Percentiles rank a stretch among this genome's conserved stretches.
Evolutionary conservation across 2,888 invertebrate species (phyloP).

Genomic region (Ceratothoa steindachneri): DNA sequence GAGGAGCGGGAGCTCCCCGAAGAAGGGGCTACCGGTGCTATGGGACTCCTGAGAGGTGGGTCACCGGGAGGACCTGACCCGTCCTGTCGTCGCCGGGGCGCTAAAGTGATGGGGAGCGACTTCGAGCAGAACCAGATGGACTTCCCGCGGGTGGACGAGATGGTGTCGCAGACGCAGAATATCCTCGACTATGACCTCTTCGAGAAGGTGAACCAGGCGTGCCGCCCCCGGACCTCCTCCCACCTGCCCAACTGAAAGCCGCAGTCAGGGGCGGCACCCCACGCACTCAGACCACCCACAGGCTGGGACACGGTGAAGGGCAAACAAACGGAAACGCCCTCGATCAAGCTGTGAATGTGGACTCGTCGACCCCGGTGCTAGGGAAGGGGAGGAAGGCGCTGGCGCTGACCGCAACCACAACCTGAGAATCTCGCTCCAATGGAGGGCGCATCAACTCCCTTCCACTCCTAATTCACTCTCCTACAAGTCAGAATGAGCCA

Average conservation of each 20-base stretch:
- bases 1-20: background rate
- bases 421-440: too few relatives aligned
- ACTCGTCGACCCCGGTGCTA: too few relatives aligned
- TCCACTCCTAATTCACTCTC: too few relatives aligned
- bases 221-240: conserved; percentile 9
- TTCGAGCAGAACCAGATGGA: background rate
- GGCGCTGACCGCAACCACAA: too few relatives aligned
- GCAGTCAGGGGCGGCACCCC: too few relatives aligned
- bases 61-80: background rate
- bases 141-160: conserved; percentile 30
- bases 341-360: too few relatives aligned
- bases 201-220: conserved; percentile 19
- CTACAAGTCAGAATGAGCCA: too few relatives aligned
- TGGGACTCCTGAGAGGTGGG: background rate
- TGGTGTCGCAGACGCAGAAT: conserved; percentile 26
- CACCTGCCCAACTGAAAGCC: background rate
- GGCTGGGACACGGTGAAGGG: too few relatives aligned
- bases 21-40: background rate
- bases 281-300: too few relatives aligned
- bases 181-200: conserved; percentile 26
- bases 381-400: too few relatives aligned
- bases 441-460: too few relatives aligned
- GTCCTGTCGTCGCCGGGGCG: background rate
- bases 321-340: too few relatives aligned
- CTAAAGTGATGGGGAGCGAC: background rate